Percentiles rank a stretch among this genome's conserved stretches.
Conservation (phyloP, 2,797 vertebrate species). For the Buphagus erythrorhynchus region DNA sequence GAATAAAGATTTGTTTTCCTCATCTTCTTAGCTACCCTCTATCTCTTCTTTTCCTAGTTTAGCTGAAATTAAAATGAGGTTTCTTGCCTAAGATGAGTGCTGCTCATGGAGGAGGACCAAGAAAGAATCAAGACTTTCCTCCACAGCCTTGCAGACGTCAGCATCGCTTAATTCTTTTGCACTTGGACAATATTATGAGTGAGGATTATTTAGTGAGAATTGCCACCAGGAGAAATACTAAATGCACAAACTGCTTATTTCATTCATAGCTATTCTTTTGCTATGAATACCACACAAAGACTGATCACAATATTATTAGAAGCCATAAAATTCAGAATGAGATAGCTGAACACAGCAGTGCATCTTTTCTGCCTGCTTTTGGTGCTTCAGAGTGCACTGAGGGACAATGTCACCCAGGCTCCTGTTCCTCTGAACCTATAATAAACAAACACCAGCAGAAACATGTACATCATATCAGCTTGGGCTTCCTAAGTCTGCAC, state of each 20-base stretch:
- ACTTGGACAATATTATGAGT: neutral
- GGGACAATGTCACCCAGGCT: neutral
- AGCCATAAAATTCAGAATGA: accelerated
- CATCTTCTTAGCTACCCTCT: neutral
- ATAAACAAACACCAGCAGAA: neutral
- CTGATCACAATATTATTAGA: neutral
- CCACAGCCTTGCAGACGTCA: neutral
- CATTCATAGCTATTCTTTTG: neutral
- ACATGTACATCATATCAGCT: accelerated
- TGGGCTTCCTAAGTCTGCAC: neutral
- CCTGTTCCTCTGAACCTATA: neutral
- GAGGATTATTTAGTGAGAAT: neutral
- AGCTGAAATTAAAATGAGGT: neutral
- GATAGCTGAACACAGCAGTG: neutral
- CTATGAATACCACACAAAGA: neutral
- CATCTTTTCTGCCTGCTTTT: neutral
- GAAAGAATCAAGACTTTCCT: neutral
- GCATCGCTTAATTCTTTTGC: neutral
- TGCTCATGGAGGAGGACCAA: neutral
- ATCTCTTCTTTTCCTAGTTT: neutral
- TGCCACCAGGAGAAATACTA: neutral
- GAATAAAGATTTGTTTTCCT: neutral
- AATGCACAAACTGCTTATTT: neutral
- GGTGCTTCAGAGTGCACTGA: neutral
- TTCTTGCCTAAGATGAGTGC: neutral